Evolutionary conservation across 2,797 vertebrate genomes (phyloP).

Genomic region (Megaceryle alcyon): DNA sequence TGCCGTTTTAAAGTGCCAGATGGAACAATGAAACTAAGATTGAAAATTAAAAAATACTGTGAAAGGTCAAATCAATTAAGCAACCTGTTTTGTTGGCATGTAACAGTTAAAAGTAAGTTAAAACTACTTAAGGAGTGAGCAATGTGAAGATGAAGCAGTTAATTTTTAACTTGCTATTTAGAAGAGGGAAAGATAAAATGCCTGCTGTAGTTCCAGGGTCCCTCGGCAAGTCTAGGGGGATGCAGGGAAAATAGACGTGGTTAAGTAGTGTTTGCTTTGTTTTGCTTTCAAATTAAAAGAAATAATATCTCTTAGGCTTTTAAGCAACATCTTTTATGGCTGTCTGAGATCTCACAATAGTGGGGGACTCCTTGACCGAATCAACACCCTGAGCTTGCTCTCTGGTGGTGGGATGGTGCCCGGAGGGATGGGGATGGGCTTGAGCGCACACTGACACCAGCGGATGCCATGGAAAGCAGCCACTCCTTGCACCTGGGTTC

Average conservation of each 20-base stretch:
- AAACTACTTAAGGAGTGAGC: slow-evolving; percentile 86
- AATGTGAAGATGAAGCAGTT: slow-evolving; percentile 73
- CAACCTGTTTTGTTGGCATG: slow-evolving; percentile 95
- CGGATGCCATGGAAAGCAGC: neutral
- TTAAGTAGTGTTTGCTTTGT: slow-evolving; percentile 31
- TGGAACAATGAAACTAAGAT: slow-evolving; percentile 99
- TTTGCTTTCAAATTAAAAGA: slow-evolving; percentile 52
- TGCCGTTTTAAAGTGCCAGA: slow-evolving; percentile 99
- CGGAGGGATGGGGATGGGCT: neutral
- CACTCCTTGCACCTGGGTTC: neutral
- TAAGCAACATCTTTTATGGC: neutral
- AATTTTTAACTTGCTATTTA: slow-evolving; percentile 67
- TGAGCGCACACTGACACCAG: neutral
- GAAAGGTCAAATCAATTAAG: slow-evolving; percentile 99
- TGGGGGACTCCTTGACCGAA: neutral
- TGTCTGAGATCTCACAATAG: neutral
- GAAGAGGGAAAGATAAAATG: slow-evolving; percentile 62
- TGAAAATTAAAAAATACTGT: slow-evolving; percentile 98
- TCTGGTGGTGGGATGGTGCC: neutral
- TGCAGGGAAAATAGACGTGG: neutral
- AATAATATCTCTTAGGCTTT: neutral
- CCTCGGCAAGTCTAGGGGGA: neutral
- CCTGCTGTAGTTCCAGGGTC: slow-evolving; percentile 12
- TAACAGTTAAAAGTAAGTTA: slow-evolving; percentile 97
- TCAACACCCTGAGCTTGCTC: neutral